Evolutionary conservation across 2,888 invertebrate genomes (phyloP).

Genomic region (Dichetophora obliterata): DNA sequence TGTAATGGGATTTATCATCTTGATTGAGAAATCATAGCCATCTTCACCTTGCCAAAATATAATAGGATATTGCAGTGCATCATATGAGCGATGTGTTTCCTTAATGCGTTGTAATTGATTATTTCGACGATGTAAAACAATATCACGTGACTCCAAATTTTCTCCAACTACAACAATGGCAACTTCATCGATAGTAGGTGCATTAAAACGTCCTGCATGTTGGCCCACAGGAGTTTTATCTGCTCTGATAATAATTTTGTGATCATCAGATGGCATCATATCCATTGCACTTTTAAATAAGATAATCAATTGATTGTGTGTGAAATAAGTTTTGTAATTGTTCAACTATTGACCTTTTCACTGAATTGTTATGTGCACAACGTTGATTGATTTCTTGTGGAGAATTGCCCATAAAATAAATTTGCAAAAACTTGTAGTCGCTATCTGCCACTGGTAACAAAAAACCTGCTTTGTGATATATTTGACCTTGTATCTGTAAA

Average conservation of each 20-base stretch:
- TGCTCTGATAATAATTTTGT: conserved; percentile 40
- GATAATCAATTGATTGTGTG: conserved; percentile 33
- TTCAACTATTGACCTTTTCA: conserved; percentile 16
- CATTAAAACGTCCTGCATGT: conserved; percentile 38
- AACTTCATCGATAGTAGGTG: conserved; percentile 34
- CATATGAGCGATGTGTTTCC: conserved; percentile 42
- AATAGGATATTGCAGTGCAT: conserved; percentile 40
- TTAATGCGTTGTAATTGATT: conserved; percentile 34
- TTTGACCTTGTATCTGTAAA: conserved; percentile 19
- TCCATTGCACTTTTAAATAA: conserved; percentile 21
- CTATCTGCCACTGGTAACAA: background rate
- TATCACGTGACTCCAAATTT: conserved; percentile 29
- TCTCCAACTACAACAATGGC: conserved; percentile 39
- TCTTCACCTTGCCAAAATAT: conserved; percentile 42
- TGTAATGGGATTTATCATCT: conserved; percentile 12
- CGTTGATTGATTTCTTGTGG: conserved; percentile 4
- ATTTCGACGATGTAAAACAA: conserved; percentile 28
- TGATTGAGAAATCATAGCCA: conserved; percentile 39
- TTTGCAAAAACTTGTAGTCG: conserved; percentile 35
- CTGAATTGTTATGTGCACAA: background rate
- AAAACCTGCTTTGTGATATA: conserved; percentile 17
- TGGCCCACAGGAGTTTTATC: conserved; percentile 41
- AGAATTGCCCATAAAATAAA: conserved; percentile 38
- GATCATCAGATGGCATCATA: conserved; percentile 30
- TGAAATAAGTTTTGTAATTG: conserved; percentile 29